Evolutionary conservation across 2,113 vertebrate species (phyloP), one percentile per base, ranked within the genome.

Genomic region (Lota lota): DNA sequence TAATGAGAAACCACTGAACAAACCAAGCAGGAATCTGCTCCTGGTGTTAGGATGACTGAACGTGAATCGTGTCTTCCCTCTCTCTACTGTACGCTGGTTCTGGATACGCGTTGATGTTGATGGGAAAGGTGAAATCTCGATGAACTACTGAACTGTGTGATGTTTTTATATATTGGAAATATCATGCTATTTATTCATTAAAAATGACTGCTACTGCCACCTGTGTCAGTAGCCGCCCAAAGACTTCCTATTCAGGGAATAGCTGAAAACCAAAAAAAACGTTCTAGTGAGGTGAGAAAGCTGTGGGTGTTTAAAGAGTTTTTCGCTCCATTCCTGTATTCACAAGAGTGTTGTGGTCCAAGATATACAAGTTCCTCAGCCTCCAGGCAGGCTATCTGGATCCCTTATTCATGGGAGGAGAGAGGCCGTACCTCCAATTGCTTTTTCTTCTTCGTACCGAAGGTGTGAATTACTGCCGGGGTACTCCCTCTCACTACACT

Each of bases 251-350:
- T 47, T 47, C 40, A 14, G 40, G 40, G 40, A 14, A 10, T 8
- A 47, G 10, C 40, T 47, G 40, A 47, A 47, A 47, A 14, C 40
- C 40, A 58, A 74, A 75, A 66, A 56, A 58, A 21, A 58, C 66
- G 20, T 75, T 70, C 72, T 65, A 75, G 70, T 36, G 67, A 75
- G 76, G 79, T 81, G 74, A 72, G 66, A 79, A 67, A 1, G 10
- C 63, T 72, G 68, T 56, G 50, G 70, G 69, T 5, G 66, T 72
- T 54, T 56, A 18, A n/a, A 60, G 63, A 53, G 61, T 16, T 64
- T 47, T 19, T 19, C 62, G 6, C 4, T 40, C 18, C 36, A 17
- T 63, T 40, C 8, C 28, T 10, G 22, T 5, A 19, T 68, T 61
- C 62, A 57, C 64, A 63, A 61, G 61, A 15, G 12, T 17, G 17